Conservation (phyloP, 1,140 invertebrate genomes). For the Caenorhabditis briggsae region DNA sequence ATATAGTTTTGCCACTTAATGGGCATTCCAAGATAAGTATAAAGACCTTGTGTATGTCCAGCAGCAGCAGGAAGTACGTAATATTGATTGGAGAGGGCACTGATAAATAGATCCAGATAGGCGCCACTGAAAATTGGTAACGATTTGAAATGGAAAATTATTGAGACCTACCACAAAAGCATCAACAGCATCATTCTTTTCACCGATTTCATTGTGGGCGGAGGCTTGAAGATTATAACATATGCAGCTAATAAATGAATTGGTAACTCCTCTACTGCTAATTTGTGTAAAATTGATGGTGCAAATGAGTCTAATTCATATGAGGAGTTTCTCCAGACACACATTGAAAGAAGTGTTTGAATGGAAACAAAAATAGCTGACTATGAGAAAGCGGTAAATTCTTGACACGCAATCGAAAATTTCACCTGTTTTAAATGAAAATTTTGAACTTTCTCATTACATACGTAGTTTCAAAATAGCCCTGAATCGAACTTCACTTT, state of each 20-base stretch:
- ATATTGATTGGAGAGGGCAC: conserved; percentile 14
- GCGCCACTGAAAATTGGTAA: conserved; percentile 17
- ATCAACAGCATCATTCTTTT: neutral
- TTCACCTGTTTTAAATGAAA: too few species aligned
- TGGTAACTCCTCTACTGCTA: neutral
- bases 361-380: too few species aligned
- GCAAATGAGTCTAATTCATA: conserved; percentile 5
- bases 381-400: too few species aligned
- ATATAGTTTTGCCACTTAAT: neutral
- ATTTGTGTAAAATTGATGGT: neutral
- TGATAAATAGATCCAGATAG: conserved; percentile 5
- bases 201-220: neutral
- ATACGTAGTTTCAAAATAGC: too few species aligned
- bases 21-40: neutral
- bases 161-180: neutral
- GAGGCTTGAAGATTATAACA: neutral
- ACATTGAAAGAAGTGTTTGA: neutral
- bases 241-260: neutral
- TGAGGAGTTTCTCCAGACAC: neutral
- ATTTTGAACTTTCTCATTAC: too few species aligned
- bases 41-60: neutral
- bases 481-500: too few species aligned
- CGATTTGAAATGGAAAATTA: neutral
- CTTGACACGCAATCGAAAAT: too few species aligned
- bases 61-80: neutral